Evolutionary conservation across 2,797 vertebrate genomes (phyloP).

Genomic region (Enteromius afrohamiltoni): DNA sequence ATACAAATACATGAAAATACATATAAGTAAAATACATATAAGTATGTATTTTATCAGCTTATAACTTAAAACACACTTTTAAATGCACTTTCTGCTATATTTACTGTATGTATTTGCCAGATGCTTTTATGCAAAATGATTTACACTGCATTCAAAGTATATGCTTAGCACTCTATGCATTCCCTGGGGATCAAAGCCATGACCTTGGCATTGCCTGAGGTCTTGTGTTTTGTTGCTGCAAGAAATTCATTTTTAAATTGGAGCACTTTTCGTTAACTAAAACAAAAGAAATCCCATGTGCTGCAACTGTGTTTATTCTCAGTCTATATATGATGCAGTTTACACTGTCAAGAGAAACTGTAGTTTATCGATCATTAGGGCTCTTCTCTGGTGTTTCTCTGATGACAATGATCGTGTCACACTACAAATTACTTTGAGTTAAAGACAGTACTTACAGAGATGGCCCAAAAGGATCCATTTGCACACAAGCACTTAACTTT

Average conservation of each 20-base stretch:
- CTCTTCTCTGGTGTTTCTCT: background rate
- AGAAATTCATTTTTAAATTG: background rate
- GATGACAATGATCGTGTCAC: background rate
- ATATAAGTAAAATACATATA: too few species aligned
- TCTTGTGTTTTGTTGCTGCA: background rate
- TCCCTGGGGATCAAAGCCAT: background rate
- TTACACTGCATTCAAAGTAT: background rate
- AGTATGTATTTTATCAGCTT: background rate
- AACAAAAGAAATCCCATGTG: background rate
- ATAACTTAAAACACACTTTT: background rate
- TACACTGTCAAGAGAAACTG: background rate
- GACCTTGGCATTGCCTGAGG: background rate
- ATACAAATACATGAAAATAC: too few species aligned
- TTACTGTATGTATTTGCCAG: background rate
- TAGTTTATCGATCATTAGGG: background rate
- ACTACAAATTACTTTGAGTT: constrained; percentile 6
- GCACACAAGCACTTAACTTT: constrained; percentile 14
- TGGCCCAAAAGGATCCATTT: background rate
- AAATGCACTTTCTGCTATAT: background rate
- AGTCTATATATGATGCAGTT: background rate
- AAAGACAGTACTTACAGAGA: constrained; percentile 20
- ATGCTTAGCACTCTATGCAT: background rate
- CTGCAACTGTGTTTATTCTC: background rate
- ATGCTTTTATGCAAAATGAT: background rate
- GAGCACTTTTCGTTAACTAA: background rate